Base-by-base conservation (phyloP, 2,113 vertebrate genomes). In the Mesocricetus auratus region DNA sequence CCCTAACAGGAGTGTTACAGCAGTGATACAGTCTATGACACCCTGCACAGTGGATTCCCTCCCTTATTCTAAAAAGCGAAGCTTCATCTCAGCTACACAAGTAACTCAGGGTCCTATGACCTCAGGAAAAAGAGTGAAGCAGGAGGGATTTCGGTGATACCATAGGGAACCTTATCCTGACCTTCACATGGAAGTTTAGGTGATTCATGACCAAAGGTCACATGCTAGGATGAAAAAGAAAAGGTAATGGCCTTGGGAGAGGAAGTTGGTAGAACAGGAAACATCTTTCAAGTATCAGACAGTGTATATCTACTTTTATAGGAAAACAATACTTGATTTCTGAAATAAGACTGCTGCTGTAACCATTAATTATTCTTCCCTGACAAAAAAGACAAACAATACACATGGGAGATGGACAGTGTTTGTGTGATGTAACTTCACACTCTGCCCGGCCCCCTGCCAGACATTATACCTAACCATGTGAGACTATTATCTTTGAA, bases 81-180 rank as follows among this genome's bases (percentile, higher is more conserved):
- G 36, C 39, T 87, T 62, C 77, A 24, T 94, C 69, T 26, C 19
- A 71, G 66, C 71, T 93, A 39, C 33, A 45, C 86, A 86, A 24
- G 66, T 86, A 93, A 93, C 60, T 58, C 86, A 81, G 29, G 47
- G 17, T 24, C 36, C 24, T 5, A 71, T 47, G 39, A 45, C 17
- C 39, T 94, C 85, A 74, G 13, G 4, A 12, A 89, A 88, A 68
- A 50, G 66, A 85, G 39, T 96, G 77, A 93, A 95, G 69, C 86
- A 64, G 7, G 53, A 15, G 58, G 21, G 68, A 73, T 78, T 96
- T 89, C 82, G n/a, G 86, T 73, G 42, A 82, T 9, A 47, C 53
- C 22, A 8, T 9, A 15, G 53, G 13, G 29, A 68, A 85, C 2
- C 33, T 82, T 31, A 74, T 53, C 3, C n/a, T 73, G 22, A 73